A percentile compares a stretch with the other conserved stretches of the same genome.
phyloP scores from a whole-genome alignment of 1,140 invertebrate genomes.

The Macrobrachium rosenbergii region DNA sequence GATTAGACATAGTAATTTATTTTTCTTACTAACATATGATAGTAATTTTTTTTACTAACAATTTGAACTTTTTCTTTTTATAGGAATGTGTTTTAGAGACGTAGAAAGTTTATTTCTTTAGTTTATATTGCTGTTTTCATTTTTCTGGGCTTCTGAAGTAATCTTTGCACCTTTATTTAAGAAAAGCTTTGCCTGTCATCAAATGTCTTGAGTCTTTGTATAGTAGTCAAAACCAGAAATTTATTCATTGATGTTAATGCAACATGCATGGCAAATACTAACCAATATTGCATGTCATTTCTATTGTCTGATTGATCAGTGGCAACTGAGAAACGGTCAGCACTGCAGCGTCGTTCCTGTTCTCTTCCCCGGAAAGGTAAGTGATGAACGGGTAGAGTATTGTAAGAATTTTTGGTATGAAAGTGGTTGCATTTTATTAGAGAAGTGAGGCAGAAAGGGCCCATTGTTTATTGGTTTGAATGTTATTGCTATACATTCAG shows the following conservation, averaged over 20 bases:
- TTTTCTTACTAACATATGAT: too few species aligned
- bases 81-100: too few species aligned
- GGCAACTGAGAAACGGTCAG: conserved; percentile 55
- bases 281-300: conserved; percentile 49
- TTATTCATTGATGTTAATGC: conserved; percentile 26
- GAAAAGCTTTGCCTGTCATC: neutral
- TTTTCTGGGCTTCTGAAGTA: neutral
- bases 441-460: too few species aligned
- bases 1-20: too few species aligned
- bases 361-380: conserved; percentile 58
- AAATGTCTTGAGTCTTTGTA: conserved; percentile 19
- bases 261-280: conserved; percentile 56
- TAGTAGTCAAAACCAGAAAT: conserved; percentile 8
- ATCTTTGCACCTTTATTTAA: conserved; percentile 15
- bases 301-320: conserved; percentile 46
- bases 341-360: conserved; percentile 53
- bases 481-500: too few species aligned
- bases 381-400: neutral
- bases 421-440: too few species aligned
- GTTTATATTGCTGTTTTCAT: conserved; percentile 4
- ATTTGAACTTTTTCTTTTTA: too few species aligned
- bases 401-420: too few species aligned
- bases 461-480: too few species aligned
- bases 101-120: neutral
- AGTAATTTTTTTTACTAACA: too few species aligned